phyloP scores from a whole-genome alignment of 1,140 invertebrate species.

The Pomacea maculata region DNA sequence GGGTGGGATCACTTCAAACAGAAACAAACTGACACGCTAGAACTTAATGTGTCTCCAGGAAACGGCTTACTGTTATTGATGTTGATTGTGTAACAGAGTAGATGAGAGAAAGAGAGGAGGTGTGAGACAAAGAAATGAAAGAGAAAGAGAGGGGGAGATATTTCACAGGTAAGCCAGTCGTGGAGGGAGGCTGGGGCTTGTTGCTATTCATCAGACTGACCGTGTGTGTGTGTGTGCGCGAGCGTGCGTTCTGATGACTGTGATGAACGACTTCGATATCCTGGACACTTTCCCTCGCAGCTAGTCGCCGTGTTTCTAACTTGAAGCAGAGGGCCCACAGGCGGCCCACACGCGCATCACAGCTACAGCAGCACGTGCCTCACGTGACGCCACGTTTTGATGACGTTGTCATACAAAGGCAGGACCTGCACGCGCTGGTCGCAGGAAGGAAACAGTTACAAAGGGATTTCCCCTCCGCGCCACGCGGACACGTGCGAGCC shows the following conservation, averaged over 20 bases:
- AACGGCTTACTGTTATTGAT: neutral
- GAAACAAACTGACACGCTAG: neutral
- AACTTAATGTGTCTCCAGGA: neutral
- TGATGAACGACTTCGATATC: too few species aligned
- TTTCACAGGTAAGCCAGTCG: too few species aligned
- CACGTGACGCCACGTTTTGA: conserved; percentile 7
- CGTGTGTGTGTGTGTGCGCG: too few species aligned
- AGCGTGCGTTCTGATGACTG: too few species aligned
- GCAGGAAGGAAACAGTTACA: conserved; percentile 12
- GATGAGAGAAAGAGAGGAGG: neutral
- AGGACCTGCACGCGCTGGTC: neutral
- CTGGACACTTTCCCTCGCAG: too few species aligned
- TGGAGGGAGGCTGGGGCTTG: too few species aligned
- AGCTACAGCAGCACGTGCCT: neutral
- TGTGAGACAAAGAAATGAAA: too few species aligned
- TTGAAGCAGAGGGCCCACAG: neutral
- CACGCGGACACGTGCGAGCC: neutral
- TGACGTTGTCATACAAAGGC: conserved; percentile 6
- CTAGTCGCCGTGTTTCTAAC: too few species aligned
- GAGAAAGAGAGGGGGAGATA: too few species aligned
- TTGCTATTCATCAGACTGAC: too few species aligned
- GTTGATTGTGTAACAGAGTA: neutral
- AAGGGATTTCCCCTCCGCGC: neutral
- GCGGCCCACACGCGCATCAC: conserved; percentile 1
- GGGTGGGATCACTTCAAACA: neutral